Conservation (phyloP, 2,797 vertebrate genomes). For the Chaunax sp. region DNA sequence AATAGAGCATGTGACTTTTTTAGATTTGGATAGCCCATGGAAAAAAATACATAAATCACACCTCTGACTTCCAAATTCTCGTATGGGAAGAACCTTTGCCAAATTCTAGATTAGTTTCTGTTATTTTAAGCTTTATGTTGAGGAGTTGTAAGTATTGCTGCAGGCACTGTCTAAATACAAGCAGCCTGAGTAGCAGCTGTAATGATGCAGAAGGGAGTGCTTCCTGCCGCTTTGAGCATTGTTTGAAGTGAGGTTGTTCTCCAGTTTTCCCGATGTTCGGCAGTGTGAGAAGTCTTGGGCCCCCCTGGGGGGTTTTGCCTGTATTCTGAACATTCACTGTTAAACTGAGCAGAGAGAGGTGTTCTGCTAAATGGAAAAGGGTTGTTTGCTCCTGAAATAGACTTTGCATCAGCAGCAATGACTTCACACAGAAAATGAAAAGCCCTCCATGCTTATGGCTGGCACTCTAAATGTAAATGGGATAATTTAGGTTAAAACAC, state of each 20-base stretch:
- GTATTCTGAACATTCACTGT: slow-evolving; percentile 62
- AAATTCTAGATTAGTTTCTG: neutral
- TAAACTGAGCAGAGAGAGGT: slow-evolving; percentile 67
- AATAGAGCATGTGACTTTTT: slow-evolving; percentile 21
- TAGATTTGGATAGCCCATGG: neutral
- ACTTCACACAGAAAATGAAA: slow-evolving; percentile 44
- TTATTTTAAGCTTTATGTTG: neutral
- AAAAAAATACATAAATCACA: neutral
- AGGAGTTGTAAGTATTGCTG: neutral
- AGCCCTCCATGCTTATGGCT: neutral
- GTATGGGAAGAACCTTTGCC: no score
- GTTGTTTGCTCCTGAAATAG: slow-evolving; percentile 68
- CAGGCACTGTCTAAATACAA: slow-evolving; percentile 2
- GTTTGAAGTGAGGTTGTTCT: slow-evolving; percentile 33
- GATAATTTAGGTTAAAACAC: slow-evolving; percentile 56
- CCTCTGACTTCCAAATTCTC: slow-evolving; percentile 1
- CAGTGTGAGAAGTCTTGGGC: slow-evolving; percentile 9
- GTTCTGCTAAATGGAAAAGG: slow-evolving; percentile 73
- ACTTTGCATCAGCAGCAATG: slow-evolving; percentile 41
- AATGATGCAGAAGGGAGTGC: slow-evolving; percentile 40
- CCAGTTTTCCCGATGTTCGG: slow-evolving; percentile 15
- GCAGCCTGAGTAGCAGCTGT: slow-evolving; percentile 34
- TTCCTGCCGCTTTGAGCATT: slow-evolving; percentile 43
- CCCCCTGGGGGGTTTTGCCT: slow-evolving; percentile 24
- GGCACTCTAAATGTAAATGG: slow-evolving; percentile 74